Evolutionary conservation across 2,888 invertebrate genomes (phyloP), one percentile per base, ranked within the genome.

Genomic region (Lomographa bimaculata): DNA sequence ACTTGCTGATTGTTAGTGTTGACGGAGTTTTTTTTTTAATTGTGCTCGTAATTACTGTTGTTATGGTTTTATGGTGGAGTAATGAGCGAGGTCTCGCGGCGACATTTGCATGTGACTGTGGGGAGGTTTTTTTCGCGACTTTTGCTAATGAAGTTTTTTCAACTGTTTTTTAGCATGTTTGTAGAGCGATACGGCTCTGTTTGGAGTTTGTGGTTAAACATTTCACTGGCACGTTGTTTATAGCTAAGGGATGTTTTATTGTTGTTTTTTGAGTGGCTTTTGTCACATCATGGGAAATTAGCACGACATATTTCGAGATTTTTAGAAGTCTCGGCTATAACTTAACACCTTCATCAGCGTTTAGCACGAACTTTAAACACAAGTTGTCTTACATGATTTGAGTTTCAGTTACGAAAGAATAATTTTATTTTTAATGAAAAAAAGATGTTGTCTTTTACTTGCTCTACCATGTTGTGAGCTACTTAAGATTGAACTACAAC

Each of bases 31-130:
- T 89, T 84, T n/a, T 86, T 87, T 82, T 85, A 86, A 86, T 86
- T 87, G 83, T 70, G 65, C 71, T 70, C 60, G 72, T 87, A 86
- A 89, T 87, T 71, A 85, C 65, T 77, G 82, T 80, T 85, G 85
- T 87, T 86, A 86, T 84, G 85, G 79, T 83, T 85, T 84, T 76
- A 85, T 85, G 71, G 77, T 59, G 51, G 64, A 53, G 80, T 87
- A 86, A 87, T 87, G 86, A 86, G 85, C 71, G 65, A 51, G 77
- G 66, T 79, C 64, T 78, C 71, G 73, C 71, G 67, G 73, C 68
- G 78, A 79, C 73, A 89, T 89, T 89, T 89, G 89, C 87, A 87
- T 89, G 82, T 77, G 76, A 80, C 74, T 66, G 78, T 70, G 77
- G 72, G 75, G 82, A 26, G 67, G 54, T 43, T 71, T 77, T 85